Conservation (phyloP, 2,888 invertebrate species). For the Oxycera nigricornis region DNA sequence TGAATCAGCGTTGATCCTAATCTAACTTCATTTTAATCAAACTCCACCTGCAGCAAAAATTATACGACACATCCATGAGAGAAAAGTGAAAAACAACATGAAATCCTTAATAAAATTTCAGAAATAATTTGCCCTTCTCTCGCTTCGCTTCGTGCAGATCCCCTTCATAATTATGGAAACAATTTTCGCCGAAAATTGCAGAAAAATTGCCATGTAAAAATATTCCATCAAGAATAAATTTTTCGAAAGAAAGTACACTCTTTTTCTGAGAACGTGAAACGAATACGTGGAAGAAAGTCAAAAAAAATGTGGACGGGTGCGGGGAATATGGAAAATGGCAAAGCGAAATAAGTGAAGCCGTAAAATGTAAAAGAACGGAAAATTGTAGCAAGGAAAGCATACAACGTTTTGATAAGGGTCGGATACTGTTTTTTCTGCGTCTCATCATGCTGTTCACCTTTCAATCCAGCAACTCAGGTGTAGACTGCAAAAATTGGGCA, state of each 20-base stretch:
- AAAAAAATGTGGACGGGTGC: neutral
- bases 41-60: neutral
- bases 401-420: too few species aligned
- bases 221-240: constrained; percentile 26
- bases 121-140: neutral
- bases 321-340: neutral
- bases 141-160: neutral
- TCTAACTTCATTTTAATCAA: constrained; percentile 1
- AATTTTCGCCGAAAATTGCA: constrained; percentile 26
- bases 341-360: too few species aligned
- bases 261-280: constrained; percentile 4
- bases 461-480: neutral
- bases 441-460: too few species aligned
- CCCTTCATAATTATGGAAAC: constrained; percentile 11
- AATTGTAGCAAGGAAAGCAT: neutral
- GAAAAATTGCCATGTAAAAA: constrained; percentile 26
- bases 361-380: neutral
- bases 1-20: neutral
- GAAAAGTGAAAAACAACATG: neutral
- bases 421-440: too few species aligned
- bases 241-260: too few species aligned
- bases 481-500: neutral
- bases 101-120: constrained; percentile 4
- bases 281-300: neutral
- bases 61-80: neutral